Base-by-base conservation (phyloP, 2,797 vertebrate genomes). In the Ciconia nigra region DNA sequence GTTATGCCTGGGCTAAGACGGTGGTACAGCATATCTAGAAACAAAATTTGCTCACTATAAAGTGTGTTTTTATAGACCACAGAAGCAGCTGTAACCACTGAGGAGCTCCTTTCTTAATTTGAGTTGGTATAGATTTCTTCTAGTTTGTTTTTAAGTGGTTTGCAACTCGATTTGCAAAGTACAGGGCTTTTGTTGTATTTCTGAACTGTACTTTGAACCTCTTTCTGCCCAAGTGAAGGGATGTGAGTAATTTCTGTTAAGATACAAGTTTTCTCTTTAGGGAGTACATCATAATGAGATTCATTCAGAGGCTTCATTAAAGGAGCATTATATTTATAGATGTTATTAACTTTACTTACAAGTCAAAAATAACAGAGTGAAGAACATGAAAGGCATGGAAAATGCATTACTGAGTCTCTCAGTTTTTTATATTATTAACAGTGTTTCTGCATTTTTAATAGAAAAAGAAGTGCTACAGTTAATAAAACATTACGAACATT, bases 101-200 rank as follows among this genome's bases (percentile, higher is more conserved):
- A 77, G 35, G 25, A 86, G 5, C 15, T 76, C 9, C 28, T 71
- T 87, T 78, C 26, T 63, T 92, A 15, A n/a, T 74, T 62, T 47
- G 25, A 54, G 22, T 67, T 80, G 7, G 7, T 28, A 29, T 19
- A 51, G 21, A 41, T 82, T 78, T 84, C 18, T 69, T 22, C 37
- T 47, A 13, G 3, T 73, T 86, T 9, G 4, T 26, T 57, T 83
- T 76, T 46, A 29, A 72, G 67, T 81, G 11, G 2, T 83, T 94
- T 89, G 19, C 33, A 46, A 3, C 11, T 90, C 65, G 28, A 46
- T 94, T 76, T 72, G 11, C 66, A 51, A 82, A 67, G 19, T 29
- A 42, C 0, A 0, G 10, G 21, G 5, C 0, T 1, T 42, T 58
- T 69, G 14, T 29, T 78, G 8, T 51, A 10, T 81, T 93, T 58